A percentile compares a stretch with the other conserved stretches of the same genome.
phyloP scores from a whole-genome alignment of 2,797 vertebrate genomes.

The Microcaecilia unicolor region DNA sequence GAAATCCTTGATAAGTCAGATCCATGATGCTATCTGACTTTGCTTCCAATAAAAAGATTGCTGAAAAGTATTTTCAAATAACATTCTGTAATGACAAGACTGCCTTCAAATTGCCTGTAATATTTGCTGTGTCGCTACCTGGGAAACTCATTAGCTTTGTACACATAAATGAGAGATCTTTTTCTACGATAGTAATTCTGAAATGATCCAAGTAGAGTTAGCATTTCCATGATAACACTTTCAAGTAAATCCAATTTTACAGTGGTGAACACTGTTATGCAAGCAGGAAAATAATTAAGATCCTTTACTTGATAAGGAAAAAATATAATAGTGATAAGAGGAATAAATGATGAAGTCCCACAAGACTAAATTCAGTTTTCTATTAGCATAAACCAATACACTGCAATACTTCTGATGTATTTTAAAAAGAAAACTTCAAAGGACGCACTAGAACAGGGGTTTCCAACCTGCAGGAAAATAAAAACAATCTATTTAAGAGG shows the following conservation, averaged over 20 bases:
- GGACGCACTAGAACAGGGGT: too few relatives aligned
- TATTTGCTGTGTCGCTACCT: slow-evolving; percentile 11
- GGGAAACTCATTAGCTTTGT: slow-evolving; percentile 21
- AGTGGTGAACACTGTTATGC: neutral
- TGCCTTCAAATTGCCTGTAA: neutral
- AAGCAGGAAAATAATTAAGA: slow-evolving; percentile 19
- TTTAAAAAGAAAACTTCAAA: too few relatives aligned
- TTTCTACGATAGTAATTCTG: slow-evolving; percentile 21
- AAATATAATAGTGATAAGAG: neutral
- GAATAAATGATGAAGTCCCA: slow-evolving; percentile 1
- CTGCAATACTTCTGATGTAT: neutral
- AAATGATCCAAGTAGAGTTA: neutral
- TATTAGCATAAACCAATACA: neutral
- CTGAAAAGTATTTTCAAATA: neutral
- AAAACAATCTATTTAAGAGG: too few relatives aligned
- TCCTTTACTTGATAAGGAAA: slow-evolving; percentile 3
- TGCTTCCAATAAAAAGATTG: too few relatives aligned
- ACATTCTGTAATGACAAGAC: neutral
- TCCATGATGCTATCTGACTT: too few relatives aligned
- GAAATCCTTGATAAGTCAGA: too few relatives aligned
- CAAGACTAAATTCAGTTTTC: neutral
- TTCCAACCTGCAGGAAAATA: too few relatives aligned
- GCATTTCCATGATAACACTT: slow-evolving; percentile 5
- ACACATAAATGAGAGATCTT: slow-evolving; percentile 18
- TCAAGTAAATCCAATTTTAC: slow-evolving; percentile 2